Conservation (phyloP, 2,113 vertebrate species). For the Agapornis roseicollis region DNA sequence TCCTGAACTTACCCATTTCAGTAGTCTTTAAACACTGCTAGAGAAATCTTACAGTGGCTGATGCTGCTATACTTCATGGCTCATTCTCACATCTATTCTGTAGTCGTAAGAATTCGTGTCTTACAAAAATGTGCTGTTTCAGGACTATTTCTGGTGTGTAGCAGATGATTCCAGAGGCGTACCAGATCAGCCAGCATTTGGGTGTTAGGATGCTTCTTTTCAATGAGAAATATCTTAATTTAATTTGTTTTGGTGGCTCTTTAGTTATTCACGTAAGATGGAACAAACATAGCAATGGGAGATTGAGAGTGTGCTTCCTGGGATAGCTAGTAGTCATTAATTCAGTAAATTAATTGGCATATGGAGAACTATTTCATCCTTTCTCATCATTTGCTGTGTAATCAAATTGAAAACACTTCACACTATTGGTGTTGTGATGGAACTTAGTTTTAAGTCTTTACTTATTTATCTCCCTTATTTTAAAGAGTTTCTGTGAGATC, state of each 20-base stretch:
- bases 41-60: background rate
- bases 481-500: constrained; percentile 7
- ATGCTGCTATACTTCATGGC: background rate
- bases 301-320: background rate
- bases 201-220: background rate
- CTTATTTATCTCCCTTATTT: background rate
- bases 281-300: background rate
- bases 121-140: background rate
- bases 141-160: background rate
- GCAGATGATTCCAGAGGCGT: background rate
- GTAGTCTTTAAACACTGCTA: background rate
- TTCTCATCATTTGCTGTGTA: background rate
- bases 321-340: background rate
- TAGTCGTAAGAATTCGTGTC: background rate
- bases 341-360: background rate
- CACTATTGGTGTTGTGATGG: background rate
- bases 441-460: background rate
- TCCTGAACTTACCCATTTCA: background rate
- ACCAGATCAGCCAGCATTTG: background rate
- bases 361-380: background rate
- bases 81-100: background rate
- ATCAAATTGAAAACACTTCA: background rate
- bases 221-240: background rate
- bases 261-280: background rate
- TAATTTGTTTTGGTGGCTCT: background rate